Percentiles rank a stretch among this genome's conserved stretches.
Conservation (phyloP, 2,888 invertebrate species). For the Uropetala carovei region DNA sequence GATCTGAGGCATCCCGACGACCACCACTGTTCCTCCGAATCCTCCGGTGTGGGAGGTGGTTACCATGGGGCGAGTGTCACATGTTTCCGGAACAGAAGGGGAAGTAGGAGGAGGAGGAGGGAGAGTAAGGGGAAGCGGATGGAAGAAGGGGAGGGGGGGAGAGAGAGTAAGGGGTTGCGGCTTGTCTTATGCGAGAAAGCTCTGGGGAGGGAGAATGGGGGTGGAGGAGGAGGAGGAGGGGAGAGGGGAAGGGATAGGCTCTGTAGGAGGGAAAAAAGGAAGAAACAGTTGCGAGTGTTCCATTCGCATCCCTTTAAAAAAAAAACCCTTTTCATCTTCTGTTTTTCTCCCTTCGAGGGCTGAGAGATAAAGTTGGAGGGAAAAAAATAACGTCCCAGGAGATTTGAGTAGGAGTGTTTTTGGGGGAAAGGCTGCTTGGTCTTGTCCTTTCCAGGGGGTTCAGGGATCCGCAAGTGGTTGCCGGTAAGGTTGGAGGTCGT, state of each 20-base stretch:
- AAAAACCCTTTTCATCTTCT: not conserved
- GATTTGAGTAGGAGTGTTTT: not conserved
- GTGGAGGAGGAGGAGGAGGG: too few species aligned
- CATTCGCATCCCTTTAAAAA: conserved; percentile 19
- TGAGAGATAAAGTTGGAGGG: not conserved
- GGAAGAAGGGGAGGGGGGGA: not conserved
- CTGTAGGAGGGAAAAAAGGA: not conserved
- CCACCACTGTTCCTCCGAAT: not conserved
- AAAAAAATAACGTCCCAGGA: not conserved
- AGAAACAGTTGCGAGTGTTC: not conserved
- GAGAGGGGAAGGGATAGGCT: not conserved
- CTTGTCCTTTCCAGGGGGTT: not conserved
- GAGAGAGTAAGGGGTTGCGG: not conserved
- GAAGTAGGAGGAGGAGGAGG: too few species aligned
- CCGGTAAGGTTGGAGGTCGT: conserved; percentile 44
- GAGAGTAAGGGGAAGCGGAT: not conserved
- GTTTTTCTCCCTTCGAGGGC: conserved; percentile 14
- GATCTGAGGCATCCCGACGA: not conserved
- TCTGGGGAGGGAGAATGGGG: not conserved
- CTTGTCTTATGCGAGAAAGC: not conserved
- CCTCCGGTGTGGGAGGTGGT: conserved; percentile 24
- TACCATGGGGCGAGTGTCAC: conserved; percentile 6
- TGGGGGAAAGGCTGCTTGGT: not conserved
- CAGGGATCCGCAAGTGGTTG: conserved; percentile 58
- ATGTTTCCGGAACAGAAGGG: not conserved